Evolutionary conservation across 2,113 vertebrate genomes (phyloP), one percentile per base, ranked within the genome.

Genomic region (Phasianus colchicus): DNA sequence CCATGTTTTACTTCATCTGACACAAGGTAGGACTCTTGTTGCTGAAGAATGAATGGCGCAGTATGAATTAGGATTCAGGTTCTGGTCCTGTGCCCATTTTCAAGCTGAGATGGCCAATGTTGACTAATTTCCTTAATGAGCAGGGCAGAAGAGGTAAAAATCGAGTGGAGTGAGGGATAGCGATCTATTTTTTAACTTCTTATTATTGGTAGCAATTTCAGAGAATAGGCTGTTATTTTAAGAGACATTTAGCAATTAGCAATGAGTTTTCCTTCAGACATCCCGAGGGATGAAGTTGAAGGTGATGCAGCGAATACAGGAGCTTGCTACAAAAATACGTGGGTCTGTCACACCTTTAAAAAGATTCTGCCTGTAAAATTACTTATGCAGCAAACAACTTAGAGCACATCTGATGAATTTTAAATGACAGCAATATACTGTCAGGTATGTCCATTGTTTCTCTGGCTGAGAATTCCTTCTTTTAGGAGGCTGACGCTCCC

Each of bases 51-150:
- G 7, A 91, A 73, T 63, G 85, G 82, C 3, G 60, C 75, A 89
- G 32, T 63, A 43, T 18, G 57, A 78, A 58, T 58, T 58, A 73
- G 30, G 74, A 55, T 55, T 84, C 3, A 32, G 36, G 66, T 52
- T 85, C 45, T 94, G 90, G 70, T 52, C 82, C 30, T 0, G 0
- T 66, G 80, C 75, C 81, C n/a, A 9, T 58, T 47, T 61, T 30
- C 48, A 76, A 76, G 76, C 66, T 48, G 60, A 91, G 64, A 36
- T 38, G 66, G 63, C 61, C 85, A 63, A 65, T 4, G 2, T 64
- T 91, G 78, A 83, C 72, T 76, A 86, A 87, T 73, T 86, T 50
- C 65, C 63, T 86, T 63, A 67, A 24, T 30, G 86, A 92, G 40
- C 20, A 34, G 52, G 42, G 48, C 40, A 72, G 52, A 11, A 88